These are phyloP conservation scores for Chrysogorgia sp. DNA, from an alignment of 92 coral and sea anemone species.

Conservation along the genomic window DNA sequence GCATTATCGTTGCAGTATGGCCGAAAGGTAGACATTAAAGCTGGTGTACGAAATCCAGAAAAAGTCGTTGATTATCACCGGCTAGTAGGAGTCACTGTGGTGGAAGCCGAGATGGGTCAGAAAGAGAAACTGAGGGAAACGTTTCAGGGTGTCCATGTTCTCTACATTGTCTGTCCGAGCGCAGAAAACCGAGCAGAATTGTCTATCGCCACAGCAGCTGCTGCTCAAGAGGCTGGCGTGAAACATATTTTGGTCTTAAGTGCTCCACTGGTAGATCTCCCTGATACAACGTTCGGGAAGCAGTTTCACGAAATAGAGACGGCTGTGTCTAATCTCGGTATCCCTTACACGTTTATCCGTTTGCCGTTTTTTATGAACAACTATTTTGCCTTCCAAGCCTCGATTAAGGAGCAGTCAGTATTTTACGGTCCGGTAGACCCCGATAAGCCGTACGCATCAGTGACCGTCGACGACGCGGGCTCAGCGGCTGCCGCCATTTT, in stretches of 20 bases:
- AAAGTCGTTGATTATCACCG: constrained; percentile 23
- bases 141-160: constrained; percentile 55
- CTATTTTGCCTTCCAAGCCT: constrained; percentile 42
- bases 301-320: constrained; percentile 64
- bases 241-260: constrained; percentile 64
- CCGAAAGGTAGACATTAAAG: constrained; percentile 57
- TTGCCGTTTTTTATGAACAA: constrained; percentile 72
- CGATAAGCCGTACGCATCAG: constrained; percentile 60
- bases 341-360: constrained; percentile 62
- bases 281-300: constrained; percentile 58
- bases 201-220: constrained; percentile 64
- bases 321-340: constrained; percentile 44
- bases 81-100: constrained; percentile 59
- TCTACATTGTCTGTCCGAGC: constrained; percentile 71
- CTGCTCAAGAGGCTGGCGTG: constrained; percentile 66
- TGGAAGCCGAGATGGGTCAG: constrained; percentile 72
- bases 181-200: constrained; percentile 54
- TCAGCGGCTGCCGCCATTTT: constrained; percentile 70
- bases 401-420: constrained; percentile 56
- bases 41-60: constrained; percentile 65
- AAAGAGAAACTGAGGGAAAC: constrained; percentile 40
- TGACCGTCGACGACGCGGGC: constrained; percentile 72
- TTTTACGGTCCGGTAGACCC: constrained; percentile 63
- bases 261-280: constrained; percentile 39
- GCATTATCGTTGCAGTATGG: constrained; percentile 54